Evolutionary conservation across 2,888 invertebrate genomes (phyloP), one percentile per base, ranked within the genome.

Genomic region (Brachyopa scutellaris): DNA sequence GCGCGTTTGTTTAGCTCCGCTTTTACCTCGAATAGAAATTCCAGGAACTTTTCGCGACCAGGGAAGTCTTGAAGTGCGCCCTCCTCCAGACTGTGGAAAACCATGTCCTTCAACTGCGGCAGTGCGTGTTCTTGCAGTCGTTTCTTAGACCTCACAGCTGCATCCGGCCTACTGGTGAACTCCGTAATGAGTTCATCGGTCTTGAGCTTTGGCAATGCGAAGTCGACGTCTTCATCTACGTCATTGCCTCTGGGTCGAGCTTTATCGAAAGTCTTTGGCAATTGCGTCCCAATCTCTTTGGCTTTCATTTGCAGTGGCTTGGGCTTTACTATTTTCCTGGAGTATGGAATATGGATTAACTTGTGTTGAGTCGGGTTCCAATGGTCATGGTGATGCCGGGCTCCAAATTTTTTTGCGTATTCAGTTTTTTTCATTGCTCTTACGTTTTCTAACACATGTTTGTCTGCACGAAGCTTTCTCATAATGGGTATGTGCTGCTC

Each of bases 321-420:
- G 0, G 89, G 87, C 5, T 84, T 53, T 0, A 88, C 86, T 0
- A 88, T 84, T 45, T 87, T 86, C 0, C 87, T 84, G 23, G 87
- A 85, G 55, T 90, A 90, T n/a, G 87, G 87, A 1, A 90, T 88
- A 67, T 87, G 80, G 0, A 90, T 86, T 0, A 47, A 40, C 23
- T 88, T 88, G 19, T 85, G 85, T 57, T 90, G 88, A 0, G 87
- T 88, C 1, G 88, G 87, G 29, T 88, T 84, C 86, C 87, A 87
- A 73, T 90, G 90, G 62, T 88, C 89, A 67, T 90, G 90, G 84
- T 90, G 90, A 69, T 90, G 90, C 0, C 90, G 87, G 0, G 87
- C 86, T 38, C 89, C 87, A 6, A 90, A 87, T 2, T 85, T 78
- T 0, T 86, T 79, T 3, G 87, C 86, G 29, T 85, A 90, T 0